Conservation (phyloP, 2,113 vertebrate genomes). For the Grammatotria lemairii region DNA sequence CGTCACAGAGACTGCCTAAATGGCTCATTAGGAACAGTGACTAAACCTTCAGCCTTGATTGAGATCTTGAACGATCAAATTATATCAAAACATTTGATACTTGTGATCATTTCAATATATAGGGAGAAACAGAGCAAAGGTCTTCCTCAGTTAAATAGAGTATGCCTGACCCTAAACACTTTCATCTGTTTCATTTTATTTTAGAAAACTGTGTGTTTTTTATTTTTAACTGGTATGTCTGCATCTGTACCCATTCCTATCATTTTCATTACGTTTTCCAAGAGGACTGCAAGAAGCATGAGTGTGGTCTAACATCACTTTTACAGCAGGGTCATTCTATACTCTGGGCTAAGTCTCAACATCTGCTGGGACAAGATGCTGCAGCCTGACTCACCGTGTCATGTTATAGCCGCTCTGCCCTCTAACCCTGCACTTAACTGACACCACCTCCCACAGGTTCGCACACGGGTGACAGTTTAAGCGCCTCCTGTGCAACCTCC, state of each 20-base stretch:
- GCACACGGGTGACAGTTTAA: conserved; percentile 44
- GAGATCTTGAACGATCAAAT: background rate
- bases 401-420: background rate
- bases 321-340: background rate
- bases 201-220: background rate
- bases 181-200: background rate
- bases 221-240: background rate
- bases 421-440: background rate
- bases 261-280: background rate
- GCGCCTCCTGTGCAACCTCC: conserved; percentile 34
- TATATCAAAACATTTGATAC: background rate
- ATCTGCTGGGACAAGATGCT: background rate
- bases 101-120: background rate
- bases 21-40: background rate
- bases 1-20: background rate
- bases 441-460: background rate
- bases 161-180: background rate
- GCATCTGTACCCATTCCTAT: background rate
- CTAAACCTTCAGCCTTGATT: background rate
- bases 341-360: background rate
- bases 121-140: background rate
- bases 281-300: background rate
- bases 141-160: background rate
- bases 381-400: background rate
- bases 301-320: background rate